phyloP scores from a whole-genome alignment of 2,888 invertebrate species.

The Nephrocerus scutellatus region DNA sequence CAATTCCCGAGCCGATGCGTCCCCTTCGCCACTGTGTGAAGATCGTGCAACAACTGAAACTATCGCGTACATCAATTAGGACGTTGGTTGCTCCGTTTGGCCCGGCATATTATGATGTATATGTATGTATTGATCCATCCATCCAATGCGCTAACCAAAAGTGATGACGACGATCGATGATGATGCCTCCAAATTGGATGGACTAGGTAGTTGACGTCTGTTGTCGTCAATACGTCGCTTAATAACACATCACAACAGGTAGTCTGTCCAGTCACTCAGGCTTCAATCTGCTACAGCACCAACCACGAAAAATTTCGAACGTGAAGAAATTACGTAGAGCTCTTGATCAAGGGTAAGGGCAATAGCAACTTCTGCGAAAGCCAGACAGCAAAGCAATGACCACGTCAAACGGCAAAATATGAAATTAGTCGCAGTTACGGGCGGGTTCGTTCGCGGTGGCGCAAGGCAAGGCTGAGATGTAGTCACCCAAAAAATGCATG shows the following conservation, averaged over 20 bases:
- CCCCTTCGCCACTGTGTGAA: too few relatives aligned
- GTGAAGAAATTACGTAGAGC: conserved; percentile 5
- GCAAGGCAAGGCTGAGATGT: too few relatives aligned
- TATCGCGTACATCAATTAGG: too few relatives aligned
- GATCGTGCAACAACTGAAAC: too few relatives aligned
- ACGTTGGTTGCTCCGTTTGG: too few relatives aligned
- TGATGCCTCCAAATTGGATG: too few relatives aligned
- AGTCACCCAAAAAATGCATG: conserved; percentile 8
- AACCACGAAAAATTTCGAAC: conserved; percentile 2
- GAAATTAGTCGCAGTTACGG: conserved; percentile 36
- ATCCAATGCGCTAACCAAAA: too few relatives aligned
- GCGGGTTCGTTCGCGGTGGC: neutral
- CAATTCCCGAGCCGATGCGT: too few relatives aligned
- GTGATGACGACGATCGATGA: too few relatives aligned
- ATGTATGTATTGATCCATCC: too few relatives aligned
- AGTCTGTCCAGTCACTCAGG: too few relatives aligned
- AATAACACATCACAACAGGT: conserved; percentile 47
- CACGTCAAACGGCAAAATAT: conserved; percentile 32
- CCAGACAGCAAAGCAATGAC: conserved; percentile 1
- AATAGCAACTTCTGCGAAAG: neutral
- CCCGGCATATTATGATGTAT: too few relatives aligned
- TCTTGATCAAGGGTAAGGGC: neutral
- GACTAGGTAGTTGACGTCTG: conserved; percentile 39
- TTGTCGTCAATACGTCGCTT: conserved; percentile 46
- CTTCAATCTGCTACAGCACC: neutral